phyloP scores from a whole-genome alignment of 2,797 vertebrate genomes.

The Neopelma chrysocephalum region DNA sequence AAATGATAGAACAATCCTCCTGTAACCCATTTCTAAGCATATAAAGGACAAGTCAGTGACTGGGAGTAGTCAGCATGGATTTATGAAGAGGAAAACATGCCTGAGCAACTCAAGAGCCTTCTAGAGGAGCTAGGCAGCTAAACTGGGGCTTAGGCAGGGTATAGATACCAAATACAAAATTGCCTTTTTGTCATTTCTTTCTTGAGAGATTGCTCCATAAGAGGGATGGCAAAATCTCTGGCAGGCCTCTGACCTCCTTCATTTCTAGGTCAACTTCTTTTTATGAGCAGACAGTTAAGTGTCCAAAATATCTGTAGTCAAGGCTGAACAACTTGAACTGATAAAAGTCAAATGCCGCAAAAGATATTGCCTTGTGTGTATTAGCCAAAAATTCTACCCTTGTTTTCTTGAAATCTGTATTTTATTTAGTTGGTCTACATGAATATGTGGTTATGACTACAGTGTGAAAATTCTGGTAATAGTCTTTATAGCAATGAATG shows the following conservation, averaged over 20 bases:
- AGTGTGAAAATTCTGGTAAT: slow-evolving; percentile 21
- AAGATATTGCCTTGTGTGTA: not conserved
- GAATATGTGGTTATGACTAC: not conserved
- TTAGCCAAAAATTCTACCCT: not conserved
- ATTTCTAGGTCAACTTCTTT: not conserved
- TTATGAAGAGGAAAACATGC: not conserved
- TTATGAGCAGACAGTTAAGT: not conserved
- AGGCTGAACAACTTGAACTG: not conserved
- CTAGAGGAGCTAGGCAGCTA: not conserved
- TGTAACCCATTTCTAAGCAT: not conserved
- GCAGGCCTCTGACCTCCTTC: not conserved
- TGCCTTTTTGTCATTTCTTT: not conserved
- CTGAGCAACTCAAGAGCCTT: not conserved
- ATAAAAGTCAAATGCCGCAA: not conserved
- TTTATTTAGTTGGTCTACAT: slow-evolving; percentile 19
- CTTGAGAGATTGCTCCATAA: not conserved
- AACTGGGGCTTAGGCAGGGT: not conserved
- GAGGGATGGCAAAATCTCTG: not conserved
- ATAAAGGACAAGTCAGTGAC: not conserved
- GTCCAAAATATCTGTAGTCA: not conserved
- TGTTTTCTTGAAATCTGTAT: slow-evolving; percentile 31
- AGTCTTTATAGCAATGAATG: slow-evolving; percentile 12
- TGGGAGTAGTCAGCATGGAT: not conserved
- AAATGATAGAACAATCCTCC: not conserved
- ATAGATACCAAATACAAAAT: not conserved